These are phyloP conservation scores for Cynaeus angustus DNA, from an alignment of 2,888 invertebrate species.

Conservation along the genomic window DNA sequence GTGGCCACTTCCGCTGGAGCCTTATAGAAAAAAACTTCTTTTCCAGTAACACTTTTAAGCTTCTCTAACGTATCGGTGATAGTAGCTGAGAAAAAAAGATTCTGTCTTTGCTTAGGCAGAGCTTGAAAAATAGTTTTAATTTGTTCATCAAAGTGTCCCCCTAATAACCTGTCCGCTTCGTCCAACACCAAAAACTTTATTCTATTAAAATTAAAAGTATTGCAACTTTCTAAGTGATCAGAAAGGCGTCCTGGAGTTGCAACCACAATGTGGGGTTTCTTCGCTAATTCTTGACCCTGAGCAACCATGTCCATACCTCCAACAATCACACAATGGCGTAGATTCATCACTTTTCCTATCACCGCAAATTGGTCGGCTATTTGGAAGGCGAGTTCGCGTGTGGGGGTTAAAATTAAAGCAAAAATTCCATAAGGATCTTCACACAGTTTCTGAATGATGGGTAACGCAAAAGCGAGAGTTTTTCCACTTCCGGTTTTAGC, in stretches of 20 bases:
- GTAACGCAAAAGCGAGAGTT: conserved; percentile 97
- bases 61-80: conserved; percentile 89
- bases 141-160: conserved; percentile 89
- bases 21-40: conserved; percentile 75
- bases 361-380: conserved; percentile 97
- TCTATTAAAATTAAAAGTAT: conserved; percentile 85
- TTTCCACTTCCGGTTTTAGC: conserved; percentile 99
- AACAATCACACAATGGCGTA: conserved; percentile 91
- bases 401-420: conserved; percentile 95
- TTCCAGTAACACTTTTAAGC: conserved; percentile 54
- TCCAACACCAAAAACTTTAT: conserved; percentile 93
- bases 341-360: conserved; percentile 89
- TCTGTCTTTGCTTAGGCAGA: conserved; percentile 87
- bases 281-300: conserved; percentile 88
- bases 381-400: conserved; percentile 92
- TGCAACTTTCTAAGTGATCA: conserved; percentile 90
- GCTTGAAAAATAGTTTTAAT: conserved; percentile 85
- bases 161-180: conserved; percentile 92
- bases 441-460: conserved; percentile 91
- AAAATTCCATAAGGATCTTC: conserved; percentile 98
- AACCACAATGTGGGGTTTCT: conserved; percentile 94
- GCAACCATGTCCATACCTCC: conserved; percentile 95
- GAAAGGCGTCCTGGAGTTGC: conserved; percentile 97
- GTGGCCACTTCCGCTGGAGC: conserved; percentile 85
- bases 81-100: conserved; percentile 95